Evolutionary conservation across 2,888 invertebrate genomes (phyloP).

Genomic region (Iphiclides podalirius): DNA sequence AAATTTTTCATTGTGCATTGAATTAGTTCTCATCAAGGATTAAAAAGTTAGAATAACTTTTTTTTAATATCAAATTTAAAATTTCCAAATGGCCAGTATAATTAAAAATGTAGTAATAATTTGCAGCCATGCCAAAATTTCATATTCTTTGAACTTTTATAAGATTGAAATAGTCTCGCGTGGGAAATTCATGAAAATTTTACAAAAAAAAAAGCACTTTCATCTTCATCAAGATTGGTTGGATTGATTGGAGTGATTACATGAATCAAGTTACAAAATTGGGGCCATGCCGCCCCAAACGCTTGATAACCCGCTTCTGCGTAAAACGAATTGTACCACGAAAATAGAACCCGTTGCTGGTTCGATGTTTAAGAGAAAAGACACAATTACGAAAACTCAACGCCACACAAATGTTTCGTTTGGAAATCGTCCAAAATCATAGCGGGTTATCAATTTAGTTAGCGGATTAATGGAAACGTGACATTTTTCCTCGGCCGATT

Average conservation of each 20-base stretch:
- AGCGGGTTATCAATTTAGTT: slow-evolving; percentile 61
- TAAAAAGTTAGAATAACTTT: too few species aligned
- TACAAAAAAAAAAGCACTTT: slow-evolving; percentile 4
- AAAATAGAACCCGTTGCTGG: slow-evolving; percentile 61
- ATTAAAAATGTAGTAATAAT: too few species aligned
- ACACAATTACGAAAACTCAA: slow-evolving; percentile 67
- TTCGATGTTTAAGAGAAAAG: slow-evolving; percentile 57
- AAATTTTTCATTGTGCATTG: background rate
- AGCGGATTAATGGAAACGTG: slow-evolving; percentile 64
- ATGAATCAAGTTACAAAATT: slow-evolving; percentile 21
- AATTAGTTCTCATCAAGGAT: background rate
- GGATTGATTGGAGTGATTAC: slow-evolving; percentile 1
- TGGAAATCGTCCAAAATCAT: slow-evolving; percentile 71
- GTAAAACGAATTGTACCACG: slow-evolving; percentile 47
- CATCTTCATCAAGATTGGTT: background rate
- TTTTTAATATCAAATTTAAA: too few species aligned
- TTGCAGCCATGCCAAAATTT: background rate
- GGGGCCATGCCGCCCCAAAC: background rate
- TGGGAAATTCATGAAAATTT: slow-evolving; percentile 1
- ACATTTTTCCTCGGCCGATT: slow-evolving; percentile 22
- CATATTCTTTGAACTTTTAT: slow-evolving; percentile 4
- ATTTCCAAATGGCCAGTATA: too few species aligned
- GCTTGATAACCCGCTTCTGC: slow-evolving; percentile 18
- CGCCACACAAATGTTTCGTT: slow-evolving; percentile 62
- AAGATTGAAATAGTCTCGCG: slow-evolving; percentile 13